These are phyloP conservation scores for Solen grandis DNA, from an alignment of 1,140 invertebrate species.

Conservation along the genomic window DNA sequence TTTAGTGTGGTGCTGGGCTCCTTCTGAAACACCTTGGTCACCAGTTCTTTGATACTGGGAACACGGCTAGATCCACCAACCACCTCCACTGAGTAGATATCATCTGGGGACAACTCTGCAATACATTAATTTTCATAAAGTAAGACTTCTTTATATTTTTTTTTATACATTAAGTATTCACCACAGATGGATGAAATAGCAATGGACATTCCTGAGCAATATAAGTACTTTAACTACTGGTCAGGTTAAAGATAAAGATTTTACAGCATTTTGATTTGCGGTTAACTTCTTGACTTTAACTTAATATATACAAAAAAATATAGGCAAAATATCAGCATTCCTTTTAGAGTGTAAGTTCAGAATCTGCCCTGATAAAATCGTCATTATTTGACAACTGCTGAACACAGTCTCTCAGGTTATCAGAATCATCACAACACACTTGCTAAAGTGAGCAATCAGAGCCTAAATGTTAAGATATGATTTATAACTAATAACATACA, in stretches of 20 bases:
- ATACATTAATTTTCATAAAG: conserved; percentile 1
- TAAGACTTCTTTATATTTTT: neutral
- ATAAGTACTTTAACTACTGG: neutral
- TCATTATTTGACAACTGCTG: too few species aligned
- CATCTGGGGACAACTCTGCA: conserved; percentile 87
- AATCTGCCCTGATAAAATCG: too few species aligned
- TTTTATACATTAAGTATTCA: neutral
- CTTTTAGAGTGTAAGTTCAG: too few species aligned
- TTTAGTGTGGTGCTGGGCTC: conserved; percentile 97
- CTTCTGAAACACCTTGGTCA: conserved; percentile 91
- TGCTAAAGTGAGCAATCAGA: too few species aligned
- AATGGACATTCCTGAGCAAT: neutral
- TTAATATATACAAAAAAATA: neutral
- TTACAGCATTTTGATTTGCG: neutral
- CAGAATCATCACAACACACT: too few species aligned
- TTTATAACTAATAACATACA: too few species aligned
- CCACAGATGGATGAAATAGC: neutral
- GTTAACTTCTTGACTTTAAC: neutral
- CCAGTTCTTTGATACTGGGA: conserved; percentile 93
- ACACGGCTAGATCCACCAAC: conserved; percentile 97
- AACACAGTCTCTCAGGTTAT: too few species aligned
- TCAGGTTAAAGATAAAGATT: neutral
- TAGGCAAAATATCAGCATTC: too few species aligned
- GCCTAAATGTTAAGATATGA: too few species aligned
- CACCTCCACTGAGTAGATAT: conserved; percentile 97